Percentiles rank a stretch among this genome's conserved stretches.
Conservation (phyloP, 2,888 invertebrate species). For the Tiliacea aurago region DNA sequence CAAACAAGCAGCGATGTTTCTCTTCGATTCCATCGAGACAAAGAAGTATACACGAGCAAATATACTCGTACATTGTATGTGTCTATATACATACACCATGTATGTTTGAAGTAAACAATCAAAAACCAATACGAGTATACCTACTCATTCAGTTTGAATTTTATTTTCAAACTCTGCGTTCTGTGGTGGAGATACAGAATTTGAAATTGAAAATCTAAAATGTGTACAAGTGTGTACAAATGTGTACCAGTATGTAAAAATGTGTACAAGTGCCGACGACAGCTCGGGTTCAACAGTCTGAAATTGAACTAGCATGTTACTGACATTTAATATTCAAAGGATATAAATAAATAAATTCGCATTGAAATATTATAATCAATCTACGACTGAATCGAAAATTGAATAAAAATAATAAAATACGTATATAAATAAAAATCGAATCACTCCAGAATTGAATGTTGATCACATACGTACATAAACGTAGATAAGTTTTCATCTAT, state of each 20-base stretch:
- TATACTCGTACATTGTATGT: background rate
- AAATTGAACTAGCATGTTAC: background rate
- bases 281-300: conserved; percentile 14
- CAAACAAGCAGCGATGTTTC: conserved; percentile 47
- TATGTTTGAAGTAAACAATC: conserved; percentile 43
- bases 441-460: conserved; percentile 5
- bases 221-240: conserved; percentile 6
- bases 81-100: conserved; percentile 7
- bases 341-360: background rate
- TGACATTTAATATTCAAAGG: conserved; percentile 32
- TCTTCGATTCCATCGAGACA: conserved; percentile 45
- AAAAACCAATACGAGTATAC: conserved; percentile 41
- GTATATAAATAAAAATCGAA: no score
- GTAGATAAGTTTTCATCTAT: background rate
- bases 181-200: conserved; percentile 31
- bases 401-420: no score
- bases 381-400: no score
- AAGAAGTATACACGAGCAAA: conserved; percentile 23
- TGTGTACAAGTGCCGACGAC: conserved; percentile 3
- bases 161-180: conserved; percentile 33
- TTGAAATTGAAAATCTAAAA: conserved; percentile 38
- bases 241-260: conserved; percentile 21
- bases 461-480: background rate
- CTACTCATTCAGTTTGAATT: conserved; percentile 25
- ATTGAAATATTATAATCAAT: background rate